phyloP scores from a whole-genome alignment of 2,888 invertebrate species.

The Synergus gifuensis region DNA sequence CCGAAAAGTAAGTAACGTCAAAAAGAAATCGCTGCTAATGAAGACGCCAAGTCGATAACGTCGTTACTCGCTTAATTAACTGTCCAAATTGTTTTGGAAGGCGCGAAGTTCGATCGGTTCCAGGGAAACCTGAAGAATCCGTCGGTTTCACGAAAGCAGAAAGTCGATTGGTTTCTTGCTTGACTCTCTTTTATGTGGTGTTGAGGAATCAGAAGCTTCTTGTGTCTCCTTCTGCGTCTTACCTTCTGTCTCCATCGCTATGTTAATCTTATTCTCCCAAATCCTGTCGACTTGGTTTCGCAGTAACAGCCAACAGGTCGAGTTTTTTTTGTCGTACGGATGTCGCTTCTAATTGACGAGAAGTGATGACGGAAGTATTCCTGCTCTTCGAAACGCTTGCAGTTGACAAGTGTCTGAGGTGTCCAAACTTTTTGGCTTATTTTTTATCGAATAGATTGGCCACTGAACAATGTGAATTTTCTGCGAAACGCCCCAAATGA shows the following conservation, averaged over 20 bases:
- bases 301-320: constrained; percentile 64
- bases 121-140: constrained; percentile 61
- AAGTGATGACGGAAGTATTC: constrained; percentile 58
- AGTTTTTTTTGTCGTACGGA: constrained; percentile 69
- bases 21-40: constrained; percentile 47
- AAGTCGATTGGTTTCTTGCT: constrained; percentile 58
- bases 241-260: constrained; percentile 56
- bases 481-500: too few species aligned
- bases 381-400: constrained; percentile 35
- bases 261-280: constrained; percentile 72
- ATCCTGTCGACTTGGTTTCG: constrained; percentile 66
- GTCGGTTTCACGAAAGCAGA: constrained; percentile 61
- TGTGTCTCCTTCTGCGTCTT: constrained; percentile 40
- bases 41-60: constrained; percentile 59
- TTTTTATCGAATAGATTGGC: constrained; percentile 37
- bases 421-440: constrained; percentile 69
- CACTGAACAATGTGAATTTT: too few species aligned
- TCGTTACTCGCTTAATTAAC: constrained; percentile 63
- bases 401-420: constrained; percentile 71
- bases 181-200: constrained; percentile 36
- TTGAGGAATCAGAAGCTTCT: constrained; percentile 35
- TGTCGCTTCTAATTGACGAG: constrained; percentile 74
- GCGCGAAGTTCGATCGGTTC: constrained; percentile 66
- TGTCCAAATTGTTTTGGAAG: constrained; percentile 54
- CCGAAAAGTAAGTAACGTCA: background rate